These are phyloP conservation scores for Pangasius larnaudii DNA, from an alignment of 2,797 vertebrate species.

Conservation along the genomic window DNA sequence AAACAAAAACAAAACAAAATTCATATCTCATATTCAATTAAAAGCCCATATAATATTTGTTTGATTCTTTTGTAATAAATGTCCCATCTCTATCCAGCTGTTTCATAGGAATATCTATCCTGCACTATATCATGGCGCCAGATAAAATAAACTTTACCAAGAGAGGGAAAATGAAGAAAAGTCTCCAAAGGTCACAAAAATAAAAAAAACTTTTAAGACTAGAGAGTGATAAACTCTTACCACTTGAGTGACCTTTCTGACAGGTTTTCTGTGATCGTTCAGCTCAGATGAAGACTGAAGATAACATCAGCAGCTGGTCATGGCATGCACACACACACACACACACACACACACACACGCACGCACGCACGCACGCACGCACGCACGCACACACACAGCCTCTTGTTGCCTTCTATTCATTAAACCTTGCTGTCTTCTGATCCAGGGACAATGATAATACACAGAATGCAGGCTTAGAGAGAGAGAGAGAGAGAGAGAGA, in stretches of 20 bases:
- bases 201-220: slow-evolving; percentile 37
- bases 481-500: background rate
- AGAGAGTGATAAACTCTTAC: slow-evolving; percentile 14
- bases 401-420: slow-evolving; percentile 1
- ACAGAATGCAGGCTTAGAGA: background rate
- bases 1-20: background rate
- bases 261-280: slow-evolving; percentile 37
- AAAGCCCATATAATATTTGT: background rate
- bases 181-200: slow-evolving; percentile 20
- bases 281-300: slow-evolving; percentile 26
- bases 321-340: background rate
- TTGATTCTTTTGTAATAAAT: background rate
- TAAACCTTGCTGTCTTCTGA: slow-evolving; percentile 30
- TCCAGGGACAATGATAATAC: background rate
- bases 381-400: background rate
- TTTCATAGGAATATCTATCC: background rate
- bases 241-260: slow-evolving; percentile 33
- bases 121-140: background rate
- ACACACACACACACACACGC: slow-evolving; percentile 13
- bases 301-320: slow-evolving; percentile 40
- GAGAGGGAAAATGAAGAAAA: background rate
- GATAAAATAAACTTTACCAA: slow-evolving; percentile 12
- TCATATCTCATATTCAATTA: background rate
- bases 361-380: background rate
- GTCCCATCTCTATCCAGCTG: background rate